Evolutionary conservation across 2,797 vertebrate genomes (phyloP), one percentile per base, ranked within the genome.

Genomic region (Enteromius fasciolatus): DNA sequence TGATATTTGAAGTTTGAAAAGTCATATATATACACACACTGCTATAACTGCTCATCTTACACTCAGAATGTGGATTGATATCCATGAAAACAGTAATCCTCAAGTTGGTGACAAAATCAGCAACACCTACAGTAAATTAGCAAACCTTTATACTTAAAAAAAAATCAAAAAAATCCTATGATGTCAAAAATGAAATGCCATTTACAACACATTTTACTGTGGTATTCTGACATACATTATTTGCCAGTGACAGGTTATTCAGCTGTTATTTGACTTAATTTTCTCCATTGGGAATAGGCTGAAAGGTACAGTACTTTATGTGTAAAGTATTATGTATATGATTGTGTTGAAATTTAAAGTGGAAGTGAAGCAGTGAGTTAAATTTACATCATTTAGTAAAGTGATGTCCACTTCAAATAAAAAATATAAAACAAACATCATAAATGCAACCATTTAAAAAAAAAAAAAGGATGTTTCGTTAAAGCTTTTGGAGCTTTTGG

Each of bases 31-130:
- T 39, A 36, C 5, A 41, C 9, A 41, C 1, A 76, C 5, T 44
- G 74, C n/a, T 59, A 5, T 61, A 54, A 54, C n/a, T 54, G 31
- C 14, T 54, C 17, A 66, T 52, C 0, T 3, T 78, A 52, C 39
- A 8, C 20, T 61, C 1, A 14, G 31, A 67, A 80, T 52, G 50
- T 59, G 67, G 67, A 83, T 68, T n/a, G 18, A 83, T 78, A 83
- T 83, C 54, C 75, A 85, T 76, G 81, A 64, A 69, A 81, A 82
- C 81, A 67, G 39, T 68, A 83, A 44, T 78, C 44, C 46, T 59
- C 33, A 25, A n/a, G 46, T 69, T 54, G 66, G 63, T 64, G 41
- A 69, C 25, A 77, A 73, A 69, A 57, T 76, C 28, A 70, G 10
- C 28, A 8, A 72, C 39, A 76, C n/a, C n/a, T 28, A 28, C 28